phyloP scores from a whole-genome alignment of 2,888 invertebrate species.

The Gerris lacustris region DNA sequence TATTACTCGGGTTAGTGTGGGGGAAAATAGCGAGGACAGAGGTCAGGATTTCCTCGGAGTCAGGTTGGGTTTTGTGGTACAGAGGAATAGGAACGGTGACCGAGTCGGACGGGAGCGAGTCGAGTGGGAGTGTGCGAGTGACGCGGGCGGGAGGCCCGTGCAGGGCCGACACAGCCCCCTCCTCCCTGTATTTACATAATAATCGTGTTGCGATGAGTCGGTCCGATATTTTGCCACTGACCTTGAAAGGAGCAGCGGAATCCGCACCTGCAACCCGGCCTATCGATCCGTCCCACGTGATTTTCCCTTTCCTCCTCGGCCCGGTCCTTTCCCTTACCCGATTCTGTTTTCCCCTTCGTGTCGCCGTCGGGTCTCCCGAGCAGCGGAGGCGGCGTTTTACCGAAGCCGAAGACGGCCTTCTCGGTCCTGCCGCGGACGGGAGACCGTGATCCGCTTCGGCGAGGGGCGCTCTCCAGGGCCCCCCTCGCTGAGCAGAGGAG shows the following conservation, averaged over 20 bases:
- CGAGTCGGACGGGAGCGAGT: background rate
- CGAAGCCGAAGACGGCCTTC: no score
- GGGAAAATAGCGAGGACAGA: no score
- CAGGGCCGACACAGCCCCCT: background rate
- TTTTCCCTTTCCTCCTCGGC: background rate
- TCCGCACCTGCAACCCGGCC: background rate
- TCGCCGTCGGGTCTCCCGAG: no score
- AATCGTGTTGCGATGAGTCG: background rate
- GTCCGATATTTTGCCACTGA: background rate
- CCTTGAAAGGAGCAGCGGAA: background rate
- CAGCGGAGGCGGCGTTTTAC: no score
- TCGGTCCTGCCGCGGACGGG: no score
- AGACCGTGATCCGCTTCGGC: no score
- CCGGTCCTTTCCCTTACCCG: background rate
- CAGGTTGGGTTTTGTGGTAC: no score
- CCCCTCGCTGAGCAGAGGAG: no score
- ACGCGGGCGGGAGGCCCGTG: background rate
- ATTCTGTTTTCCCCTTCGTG: background rate
- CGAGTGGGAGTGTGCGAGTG: background rate
- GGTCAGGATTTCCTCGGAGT: no score
- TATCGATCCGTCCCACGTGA: background rate
- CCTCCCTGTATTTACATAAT: background rate
- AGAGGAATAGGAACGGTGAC: no score
- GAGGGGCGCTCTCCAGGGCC: no score
- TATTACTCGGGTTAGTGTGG: no score